phyloP scores from a whole-genome alignment of 2,888 invertebrate genomes.

The Oligia latruncula region DNA sequence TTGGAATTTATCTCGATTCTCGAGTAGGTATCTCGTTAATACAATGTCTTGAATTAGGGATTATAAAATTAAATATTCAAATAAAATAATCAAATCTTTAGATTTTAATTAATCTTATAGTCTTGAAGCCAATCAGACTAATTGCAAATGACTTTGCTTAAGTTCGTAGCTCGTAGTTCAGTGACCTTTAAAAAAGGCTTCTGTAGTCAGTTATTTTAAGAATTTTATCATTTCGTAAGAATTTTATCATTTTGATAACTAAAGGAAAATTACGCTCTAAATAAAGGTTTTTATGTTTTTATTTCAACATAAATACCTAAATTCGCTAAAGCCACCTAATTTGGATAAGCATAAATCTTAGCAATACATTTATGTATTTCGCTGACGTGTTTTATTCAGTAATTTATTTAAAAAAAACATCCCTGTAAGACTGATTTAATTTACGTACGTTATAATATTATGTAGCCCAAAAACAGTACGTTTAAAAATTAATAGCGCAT shows the following conservation, averaged over 20 bases:
- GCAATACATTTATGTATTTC: background rate
- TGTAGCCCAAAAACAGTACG: conserved; percentile 47
- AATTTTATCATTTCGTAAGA: background rate
- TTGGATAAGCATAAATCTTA: background rate
- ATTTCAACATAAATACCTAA: background rate
- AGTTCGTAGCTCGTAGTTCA: conserved; percentile 1
- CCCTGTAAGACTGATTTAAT: conserved; percentile 44
- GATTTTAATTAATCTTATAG: conserved; percentile 26
- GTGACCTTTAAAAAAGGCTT: conserved; percentile 4
- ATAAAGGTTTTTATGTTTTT: background rate
- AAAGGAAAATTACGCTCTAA: background rate
- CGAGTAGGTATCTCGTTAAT: background rate
- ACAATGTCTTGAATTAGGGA: conserved; percentile 2
- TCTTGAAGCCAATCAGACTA: conserved; percentile 50
- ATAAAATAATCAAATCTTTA: conserved; percentile 25
- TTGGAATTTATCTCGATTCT: background rate
- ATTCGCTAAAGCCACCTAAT: conserved; percentile 3
- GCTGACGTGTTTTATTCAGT: conserved; percentile 13
- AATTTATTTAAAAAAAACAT: conserved; percentile 12
- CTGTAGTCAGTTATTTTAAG: background rate
- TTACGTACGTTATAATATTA: conserved; percentile 36
- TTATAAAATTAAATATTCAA: conserved; percentile 12
- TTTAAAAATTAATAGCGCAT: conserved; percentile 71
- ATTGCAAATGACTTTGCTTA: conserved; percentile 46
- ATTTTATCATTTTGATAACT: background rate